A percentile compares a stretch with the other conserved stretches of the same genome.
Evolutionary conservation across 2,113 vertebrate species (phyloP).

Genomic region (Chloebia gouldiae): DNA sequence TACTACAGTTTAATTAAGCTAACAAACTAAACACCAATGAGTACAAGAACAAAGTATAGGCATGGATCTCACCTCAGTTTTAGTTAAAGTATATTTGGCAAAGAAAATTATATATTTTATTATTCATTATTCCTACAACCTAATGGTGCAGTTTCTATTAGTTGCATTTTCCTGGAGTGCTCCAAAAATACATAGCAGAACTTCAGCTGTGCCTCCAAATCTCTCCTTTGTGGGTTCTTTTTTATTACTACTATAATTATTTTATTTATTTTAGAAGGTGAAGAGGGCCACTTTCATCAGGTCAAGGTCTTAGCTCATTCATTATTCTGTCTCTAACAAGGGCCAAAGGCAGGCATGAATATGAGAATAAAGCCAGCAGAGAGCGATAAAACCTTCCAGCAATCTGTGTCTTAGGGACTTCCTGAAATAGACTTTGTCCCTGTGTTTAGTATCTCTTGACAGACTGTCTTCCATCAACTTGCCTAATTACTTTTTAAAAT

Average conservation of each 20-base stretch:
- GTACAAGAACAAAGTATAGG: not conserved
- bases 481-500: not conserved
- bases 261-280: not conserved
- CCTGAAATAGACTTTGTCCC: not conserved
- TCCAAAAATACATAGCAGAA: not conserved
- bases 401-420: not conserved
- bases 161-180: not conserved
- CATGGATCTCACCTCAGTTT: not conserved
- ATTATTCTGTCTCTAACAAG: not conserved
- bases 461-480: not conserved
- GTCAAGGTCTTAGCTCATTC: not conserved
- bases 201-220: not conserved
- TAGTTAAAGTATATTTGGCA: not conserved
- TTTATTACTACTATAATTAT: not conserved
- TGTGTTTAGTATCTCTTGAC: not conserved
- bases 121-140: not conserved
- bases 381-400: not conserved
- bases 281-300: not conserved
- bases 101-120: not conserved
- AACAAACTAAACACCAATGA: not conserved
- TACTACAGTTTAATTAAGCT: not conserved
- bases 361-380: not conserved
- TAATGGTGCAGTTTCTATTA: not conserved
- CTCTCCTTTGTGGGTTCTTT: not conserved
- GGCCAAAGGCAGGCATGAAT: not conserved